Percentiles rank a stretch among this genome's conserved stretches.
phyloP scores from a whole-genome alignment of 2,113 vertebrate species.

The Axis porcinus region DNA sequence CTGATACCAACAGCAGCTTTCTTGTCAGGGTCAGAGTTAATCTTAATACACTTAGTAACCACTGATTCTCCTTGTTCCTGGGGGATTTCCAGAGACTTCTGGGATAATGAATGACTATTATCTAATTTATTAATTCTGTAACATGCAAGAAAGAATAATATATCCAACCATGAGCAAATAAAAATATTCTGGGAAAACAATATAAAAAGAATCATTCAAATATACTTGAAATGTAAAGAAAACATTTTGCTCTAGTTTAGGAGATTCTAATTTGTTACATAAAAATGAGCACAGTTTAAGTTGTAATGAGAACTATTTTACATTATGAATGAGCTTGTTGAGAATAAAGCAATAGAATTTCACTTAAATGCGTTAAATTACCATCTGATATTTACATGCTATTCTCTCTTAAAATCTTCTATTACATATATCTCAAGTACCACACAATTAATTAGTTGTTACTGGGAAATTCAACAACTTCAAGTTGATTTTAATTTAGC shows the following conservation, averaged over 20 bases:
- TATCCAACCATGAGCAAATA: conserved; percentile 30
- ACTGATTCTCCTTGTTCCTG: conserved; percentile 22
- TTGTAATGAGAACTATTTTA: conserved; percentile 44
- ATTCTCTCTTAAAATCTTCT: neutral
- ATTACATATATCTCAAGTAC: neutral
- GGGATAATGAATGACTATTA: conserved; percentile 14
- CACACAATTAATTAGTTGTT: neutral
- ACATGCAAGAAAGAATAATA: conserved; percentile 55
- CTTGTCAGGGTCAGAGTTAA: conserved; percentile 30
- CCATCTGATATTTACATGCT: neutral
- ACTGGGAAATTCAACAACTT: neutral
- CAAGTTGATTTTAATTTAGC: neutral
- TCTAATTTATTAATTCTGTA: conserved; percentile 67
- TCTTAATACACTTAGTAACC: neutral
- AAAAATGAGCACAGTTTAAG: conserved; percentile 10
- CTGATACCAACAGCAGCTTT: neutral
- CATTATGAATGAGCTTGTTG: neutral
- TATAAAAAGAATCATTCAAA: conserved; percentile 34
- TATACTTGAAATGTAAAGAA: conserved; percentile 24
- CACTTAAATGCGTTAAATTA: neutral
- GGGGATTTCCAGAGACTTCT: conserved; percentile 28
- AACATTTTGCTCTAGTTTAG: neutral
- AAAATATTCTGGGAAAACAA: neutral
- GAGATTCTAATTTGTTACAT: neutral
- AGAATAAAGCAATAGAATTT: neutral